Evolutionary conservation across 2,888 invertebrate genomes (phyloP), one percentile per base, ranked within the genome.

Genomic region (Meteorus colon): DNA sequence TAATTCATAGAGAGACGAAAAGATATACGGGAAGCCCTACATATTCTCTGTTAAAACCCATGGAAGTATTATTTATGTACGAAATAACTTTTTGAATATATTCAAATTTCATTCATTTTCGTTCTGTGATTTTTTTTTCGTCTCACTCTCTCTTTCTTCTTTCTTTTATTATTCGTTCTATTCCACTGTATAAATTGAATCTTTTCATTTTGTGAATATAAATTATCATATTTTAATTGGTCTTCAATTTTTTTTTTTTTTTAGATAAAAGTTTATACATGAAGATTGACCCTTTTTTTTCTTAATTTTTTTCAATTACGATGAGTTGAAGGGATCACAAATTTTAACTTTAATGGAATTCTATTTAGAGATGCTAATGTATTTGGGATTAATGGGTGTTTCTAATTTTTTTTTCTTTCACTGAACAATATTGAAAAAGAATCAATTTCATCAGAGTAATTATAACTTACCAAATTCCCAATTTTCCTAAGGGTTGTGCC

Each of bases 51-150:
- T 48, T 48, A 16, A 48, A 48, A 48, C 48, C 16, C n/a, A 48
- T 48, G 14, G 4, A 48, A n/a, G n/a, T n/a, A 48, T 48, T n/a
- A 16, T 48, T 48, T 48, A 48, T 48, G 48, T 48, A 48, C 4
- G n/a, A 48, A 16, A 48, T 48, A 48, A 48, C n/a, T 48, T 48
- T 48, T 48, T 48, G 48, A 48, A 48, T 48, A 48, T n/a, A 48
- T 48, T 48, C n/a, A 1, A 48, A 48, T 48, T 5, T 48, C 4
- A 16, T 48, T 5, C 16, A 48, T 55, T 41, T 10, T 41, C 41
- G 8, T 41, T 41, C 6, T 55, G n/a, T 55, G 5, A 8, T 55
- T 55, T 24, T 55, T 55, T 19, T 55, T 51, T 51, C n/a, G 0
- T n/a, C 4, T 16, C 19, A 3, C 4, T 51, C n/a, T 51, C 8